A percentile compares a stretch with the other conserved stretches of the same genome.
Conservation (phyloP, 2,888 invertebrate genomes). For the Leuctra nigra region DNA sequence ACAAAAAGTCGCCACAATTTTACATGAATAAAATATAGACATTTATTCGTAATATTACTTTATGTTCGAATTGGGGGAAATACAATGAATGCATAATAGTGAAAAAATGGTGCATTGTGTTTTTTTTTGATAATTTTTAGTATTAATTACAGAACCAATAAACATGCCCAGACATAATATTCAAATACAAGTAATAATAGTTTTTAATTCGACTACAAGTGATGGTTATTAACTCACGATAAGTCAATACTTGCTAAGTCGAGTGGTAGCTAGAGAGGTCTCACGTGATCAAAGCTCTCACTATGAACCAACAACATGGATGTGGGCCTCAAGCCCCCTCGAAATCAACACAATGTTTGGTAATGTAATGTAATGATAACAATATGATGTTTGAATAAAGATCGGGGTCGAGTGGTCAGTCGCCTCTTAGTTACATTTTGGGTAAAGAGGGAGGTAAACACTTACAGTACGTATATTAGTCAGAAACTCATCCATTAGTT, state of each 20-base stretch:
- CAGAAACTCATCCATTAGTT: neutral
- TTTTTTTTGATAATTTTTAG: slow-evolving; percentile 7
- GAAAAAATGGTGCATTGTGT: slow-evolving; percentile 27
- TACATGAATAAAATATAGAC: slow-evolving; percentile 28
- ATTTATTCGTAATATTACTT: slow-evolving; percentile 24
- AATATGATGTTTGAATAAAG: neutral
- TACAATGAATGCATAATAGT: slow-evolving; percentile 27
- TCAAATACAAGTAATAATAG: slow-evolving; percentile 6
- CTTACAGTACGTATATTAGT: slow-evolving; percentile 1
- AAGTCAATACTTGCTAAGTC: neutral
- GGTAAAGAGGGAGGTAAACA: neutral
- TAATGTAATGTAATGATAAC: neutral
- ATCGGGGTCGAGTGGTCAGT: neutral
- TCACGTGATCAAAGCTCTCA: neutral
- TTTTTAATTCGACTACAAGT: neutral
- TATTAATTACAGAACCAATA: slow-evolving; percentile 11
- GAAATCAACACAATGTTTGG: neutral
- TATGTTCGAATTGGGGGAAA: slow-evolving; percentile 23
- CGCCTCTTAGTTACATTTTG: neutral
- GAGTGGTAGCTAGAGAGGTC: neutral
- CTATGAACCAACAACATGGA: neutral
- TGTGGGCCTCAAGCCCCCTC: neutral
- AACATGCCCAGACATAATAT: slow-evolving; percentile 8
- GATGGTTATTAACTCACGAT: neutral
- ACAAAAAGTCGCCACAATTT: neutral